Evolutionary conservation across 2,888 invertebrate species (phyloP).

Genomic region (Andrena minutula): DNA sequence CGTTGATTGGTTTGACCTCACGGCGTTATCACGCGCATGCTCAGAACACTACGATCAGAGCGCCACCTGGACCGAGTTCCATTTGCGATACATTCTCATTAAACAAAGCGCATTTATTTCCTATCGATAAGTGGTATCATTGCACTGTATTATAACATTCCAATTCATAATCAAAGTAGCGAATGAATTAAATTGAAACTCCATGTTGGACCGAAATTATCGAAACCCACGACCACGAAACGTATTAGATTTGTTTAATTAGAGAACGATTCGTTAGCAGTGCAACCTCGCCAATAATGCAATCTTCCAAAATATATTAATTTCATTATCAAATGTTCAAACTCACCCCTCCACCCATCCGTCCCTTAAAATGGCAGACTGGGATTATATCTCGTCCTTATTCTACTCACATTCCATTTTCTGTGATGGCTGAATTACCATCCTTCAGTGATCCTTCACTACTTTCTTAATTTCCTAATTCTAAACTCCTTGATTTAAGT

Average conservation of each 20-base stretch:
- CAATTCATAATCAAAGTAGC: background rate
- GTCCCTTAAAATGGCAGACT: background rate
- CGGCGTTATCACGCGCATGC: too few relatives aligned
- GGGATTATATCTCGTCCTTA: background rate
- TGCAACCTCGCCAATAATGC: too few relatives aligned
- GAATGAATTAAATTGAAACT: background rate
- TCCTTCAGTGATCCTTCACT: too few relatives aligned
- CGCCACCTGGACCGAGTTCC: too few relatives aligned
- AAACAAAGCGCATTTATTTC: background rate
- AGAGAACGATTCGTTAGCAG: background rate
- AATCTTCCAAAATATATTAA: background rate
- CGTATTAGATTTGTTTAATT: background rate
- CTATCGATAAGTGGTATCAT: background rate
- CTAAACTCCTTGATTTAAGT: background rate
- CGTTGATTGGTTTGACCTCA: too few relatives aligned
- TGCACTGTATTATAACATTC: background rate
- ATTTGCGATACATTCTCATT: too few relatives aligned
- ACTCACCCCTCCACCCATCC: background rate
- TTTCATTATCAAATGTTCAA: background rate
- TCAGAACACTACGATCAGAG: too few relatives aligned
- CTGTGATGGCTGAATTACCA: too few relatives aligned
- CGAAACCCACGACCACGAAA: background rate
- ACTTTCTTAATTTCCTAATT: background rate
- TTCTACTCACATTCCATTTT: background rate
- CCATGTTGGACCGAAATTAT: background rate